These are phyloP conservation scores for Cololabis saira DNA, from an alignment of 2,113 vertebrate species.

Conservation along the genomic window DNA sequence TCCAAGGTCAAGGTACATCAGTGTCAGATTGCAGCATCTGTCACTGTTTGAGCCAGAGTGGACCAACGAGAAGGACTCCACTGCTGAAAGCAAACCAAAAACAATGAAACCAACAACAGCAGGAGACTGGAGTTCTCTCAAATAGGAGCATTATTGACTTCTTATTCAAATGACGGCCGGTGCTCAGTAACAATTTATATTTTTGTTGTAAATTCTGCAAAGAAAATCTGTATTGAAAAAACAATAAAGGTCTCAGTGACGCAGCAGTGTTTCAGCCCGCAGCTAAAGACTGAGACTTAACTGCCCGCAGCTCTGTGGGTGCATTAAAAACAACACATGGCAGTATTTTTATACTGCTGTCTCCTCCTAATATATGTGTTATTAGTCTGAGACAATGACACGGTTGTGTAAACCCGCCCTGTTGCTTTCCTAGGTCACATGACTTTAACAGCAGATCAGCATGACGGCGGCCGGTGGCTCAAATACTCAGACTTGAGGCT, in stretches of 20 bases:
- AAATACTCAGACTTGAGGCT: slow-evolving; percentile 36
- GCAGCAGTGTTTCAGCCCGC: not conserved
- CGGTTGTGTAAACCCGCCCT: slow-evolving; percentile 18
- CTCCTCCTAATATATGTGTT: slow-evolving; percentile 31
- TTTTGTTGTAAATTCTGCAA: not conserved
- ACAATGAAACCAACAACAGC: no score
- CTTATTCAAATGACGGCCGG: not conserved
- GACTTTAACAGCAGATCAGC: slow-evolving; percentile 10
- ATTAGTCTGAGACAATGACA: slow-evolving; percentile 28
- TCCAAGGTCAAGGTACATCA: no score
- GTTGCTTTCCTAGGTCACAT: slow-evolving; percentile 46
- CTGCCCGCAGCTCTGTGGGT: slow-evolving; percentile 8
- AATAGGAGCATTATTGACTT: no score
- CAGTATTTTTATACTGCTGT: slow-evolving; percentile 31
- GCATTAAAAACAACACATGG: slow-evolving; percentile 29
- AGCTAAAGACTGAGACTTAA: slow-evolving; percentile 5
- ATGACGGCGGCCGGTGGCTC: slow-evolving; percentile 35
- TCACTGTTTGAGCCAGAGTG: no score
- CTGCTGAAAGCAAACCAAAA: no score
- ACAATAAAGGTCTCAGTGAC: not conserved
- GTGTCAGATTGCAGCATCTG: no score
- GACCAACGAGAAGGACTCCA: no score
- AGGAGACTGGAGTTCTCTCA: no score
- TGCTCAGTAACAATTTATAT: not conserved
- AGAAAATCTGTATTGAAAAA: not conserved